phyloP scores from a whole-genome alignment of 92 coral and sea anemone genomes.

The Porites evermanni region DNA sequence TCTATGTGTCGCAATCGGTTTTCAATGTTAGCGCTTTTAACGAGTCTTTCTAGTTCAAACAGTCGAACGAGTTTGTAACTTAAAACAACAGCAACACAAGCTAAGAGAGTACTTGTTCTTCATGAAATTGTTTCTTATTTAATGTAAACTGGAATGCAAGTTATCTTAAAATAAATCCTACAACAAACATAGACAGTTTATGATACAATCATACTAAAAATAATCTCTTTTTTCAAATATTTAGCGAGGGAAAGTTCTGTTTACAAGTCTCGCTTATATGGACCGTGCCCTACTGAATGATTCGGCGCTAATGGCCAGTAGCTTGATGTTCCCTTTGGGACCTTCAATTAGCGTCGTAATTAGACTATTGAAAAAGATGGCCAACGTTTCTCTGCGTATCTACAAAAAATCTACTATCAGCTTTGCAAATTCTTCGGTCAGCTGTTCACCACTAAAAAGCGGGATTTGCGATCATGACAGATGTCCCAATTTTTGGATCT shows the following conservation, averaged over 20 bases:
- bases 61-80: no score
- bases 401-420: conserved; percentile 18
- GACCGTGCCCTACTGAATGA: conserved; percentile 25
- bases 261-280: neutral
- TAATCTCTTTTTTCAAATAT: neutral
- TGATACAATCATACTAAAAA: conserved; percentile 14
- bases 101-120: neutral
- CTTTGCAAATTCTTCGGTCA: conserved; percentile 13
- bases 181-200: conserved; percentile 18
- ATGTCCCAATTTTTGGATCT: neutral
- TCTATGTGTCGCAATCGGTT: neutral
- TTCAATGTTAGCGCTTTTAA: neutral
- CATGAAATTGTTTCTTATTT: conserved; percentile 25
- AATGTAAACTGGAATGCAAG: conserved; percentile 35
- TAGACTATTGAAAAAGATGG: conserved; percentile 67
- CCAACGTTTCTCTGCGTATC: conserved; percentile 38
- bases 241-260: neutral
- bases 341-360: conserved; percentile 70
- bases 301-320: conserved; percentile 36
- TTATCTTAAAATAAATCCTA: conserved; percentile 39
- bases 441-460: conserved; percentile 6
- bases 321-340: conserved; percentile 68
- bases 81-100: no score
- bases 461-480: neutral
- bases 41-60: no score